These are phyloP conservation scores for Hormaphis cornu DNA, from an alignment of 1,140 invertebrate species.

Conservation along the genomic window DNA sequence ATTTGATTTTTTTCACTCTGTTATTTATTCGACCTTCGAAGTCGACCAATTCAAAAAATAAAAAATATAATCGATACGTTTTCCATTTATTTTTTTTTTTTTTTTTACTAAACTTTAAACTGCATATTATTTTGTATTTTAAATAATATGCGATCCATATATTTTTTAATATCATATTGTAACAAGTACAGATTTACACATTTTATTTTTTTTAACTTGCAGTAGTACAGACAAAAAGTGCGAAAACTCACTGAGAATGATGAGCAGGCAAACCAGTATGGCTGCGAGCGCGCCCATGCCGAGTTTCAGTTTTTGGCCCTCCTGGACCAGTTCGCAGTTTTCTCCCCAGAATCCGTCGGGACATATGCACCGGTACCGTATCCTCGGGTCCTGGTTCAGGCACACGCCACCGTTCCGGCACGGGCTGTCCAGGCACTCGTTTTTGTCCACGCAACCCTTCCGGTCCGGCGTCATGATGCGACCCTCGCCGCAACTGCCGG, in stretches of 20 bases:
- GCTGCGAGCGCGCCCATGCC: conserved; percentile 88
- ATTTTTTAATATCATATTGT: too few relatives aligned
- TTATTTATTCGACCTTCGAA: too few relatives aligned
- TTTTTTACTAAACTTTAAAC: too few relatives aligned
- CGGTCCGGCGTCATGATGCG: conserved; percentile 76
- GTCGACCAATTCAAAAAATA: too few relatives aligned
- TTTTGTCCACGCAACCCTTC: conserved; percentile 85
- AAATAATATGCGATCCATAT: too few relatives aligned
- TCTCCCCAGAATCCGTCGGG: conserved; percentile 85
- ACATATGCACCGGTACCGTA: conserved; percentile 74
- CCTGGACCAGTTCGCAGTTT: conserved; percentile 85
- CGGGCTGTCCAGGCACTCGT: conserved; percentile 85
- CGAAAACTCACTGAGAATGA: conserved; percentile 75
- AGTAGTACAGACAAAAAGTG: too few relatives aligned
- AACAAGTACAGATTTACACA: too few relatives aligned
- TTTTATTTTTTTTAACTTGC: too few relatives aligned
- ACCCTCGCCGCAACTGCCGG: conserved; percentile 86
- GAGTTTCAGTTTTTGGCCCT: conserved; percentile 82
- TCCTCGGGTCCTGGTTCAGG: conserved; percentile 75
- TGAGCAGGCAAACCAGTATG: conserved; percentile 85
- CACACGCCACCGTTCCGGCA: conserved; percentile 83
- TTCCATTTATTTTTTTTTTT: too few relatives aligned
- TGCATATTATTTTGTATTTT: too few relatives aligned
- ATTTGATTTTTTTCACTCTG: too few relatives aligned
- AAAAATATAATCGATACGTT: too few relatives aligned